Evolutionary conservation across 2,888 invertebrate species (phyloP), one percentile per base, ranked within the genome.

Genomic region (Hyles lineata): DNA sequence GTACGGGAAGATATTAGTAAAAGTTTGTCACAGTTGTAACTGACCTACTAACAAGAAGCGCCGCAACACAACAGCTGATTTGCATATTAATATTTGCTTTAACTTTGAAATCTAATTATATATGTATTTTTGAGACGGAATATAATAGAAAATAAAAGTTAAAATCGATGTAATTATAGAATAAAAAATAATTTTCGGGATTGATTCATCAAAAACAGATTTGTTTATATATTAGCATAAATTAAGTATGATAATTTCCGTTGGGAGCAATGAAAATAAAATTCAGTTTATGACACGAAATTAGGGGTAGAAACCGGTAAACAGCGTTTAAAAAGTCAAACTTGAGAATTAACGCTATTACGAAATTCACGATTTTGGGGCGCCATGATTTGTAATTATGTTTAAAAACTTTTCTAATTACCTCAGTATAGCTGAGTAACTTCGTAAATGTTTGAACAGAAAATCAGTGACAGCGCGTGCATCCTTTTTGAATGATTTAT

Each of bases 351-450:
- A 79, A 80, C 73, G 72, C 75, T 75, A 78, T 70, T 61, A 75
- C 71, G 70, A 63, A 71, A 67, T 75, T 74, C 69, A 72, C 67
- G 71, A 73, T 74, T 71, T 77, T 80, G 73, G 77, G 76, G 75
- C 74, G 79, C 83, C 76, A 78, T 78, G 75, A 80, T 80, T 80
- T 75, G 77, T 77, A 82, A 82, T 85, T 83, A 82, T 76, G 77
- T 76, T 76, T 78, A 78, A 80, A 79, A 83, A 85, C 82, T 87
- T 87, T 83, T 79, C 82, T 85, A 85, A 88, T 88, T 85, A 87
- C 77, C 75, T 74, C 78, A 73, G 79, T 78, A 75, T 78, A 80
- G 79, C 82, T 79, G 76, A 84, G 79, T 82, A 82, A 78, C 79
- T 79, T 81, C 78, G 79, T 80, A 80, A 86, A 88, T 85, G 80